A percentile compares a stretch with the other conserved stretches of the same genome.
These are phyloP conservation scores for Synanthedon andrenaeformis DNA, from an alignment of 2,888 invertebrate genomes.

Conservation along the genomic window DNA sequence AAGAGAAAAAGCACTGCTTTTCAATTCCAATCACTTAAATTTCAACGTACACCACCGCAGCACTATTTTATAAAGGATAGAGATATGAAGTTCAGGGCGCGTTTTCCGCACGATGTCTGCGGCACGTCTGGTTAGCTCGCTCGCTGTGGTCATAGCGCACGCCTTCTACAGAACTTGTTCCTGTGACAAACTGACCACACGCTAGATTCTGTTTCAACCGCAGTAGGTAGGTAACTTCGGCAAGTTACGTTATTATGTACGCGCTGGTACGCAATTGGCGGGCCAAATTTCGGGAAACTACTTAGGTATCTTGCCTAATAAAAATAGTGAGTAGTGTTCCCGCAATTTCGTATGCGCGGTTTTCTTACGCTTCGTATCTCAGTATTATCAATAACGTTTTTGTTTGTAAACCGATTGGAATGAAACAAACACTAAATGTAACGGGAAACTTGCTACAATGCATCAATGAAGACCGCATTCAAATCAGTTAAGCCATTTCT, in stretches of 20 bases:
- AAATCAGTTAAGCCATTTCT: too few relatives aligned
- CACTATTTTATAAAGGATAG: not conserved
- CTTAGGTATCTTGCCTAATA: too few relatives aligned
- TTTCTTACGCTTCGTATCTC: too few relatives aligned
- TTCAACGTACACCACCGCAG: not conserved
- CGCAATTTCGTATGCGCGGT: too few relatives aligned
- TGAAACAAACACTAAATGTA: too few relatives aligned
- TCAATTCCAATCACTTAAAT: not conserved
- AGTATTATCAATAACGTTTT: too few relatives aligned
- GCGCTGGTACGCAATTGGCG: too few relatives aligned
- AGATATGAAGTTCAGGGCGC: conserved; percentile 6
- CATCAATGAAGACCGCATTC: too few relatives aligned
- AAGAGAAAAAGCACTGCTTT: not conserved
- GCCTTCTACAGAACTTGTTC: conserved; percentile 12
- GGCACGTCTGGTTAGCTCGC: conserved; percentile 25
- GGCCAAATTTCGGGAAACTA: not conserved
- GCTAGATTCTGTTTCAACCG: conserved; percentile 1
- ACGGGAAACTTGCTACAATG: too few relatives aligned
- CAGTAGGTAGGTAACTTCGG: not conserved
- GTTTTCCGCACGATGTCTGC: conserved; percentile 42
- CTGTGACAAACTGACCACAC: conserved; percentile 5
- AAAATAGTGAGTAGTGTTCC: too few relatives aligned
- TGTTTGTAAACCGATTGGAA: too few relatives aligned
- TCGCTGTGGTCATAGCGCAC: conserved; percentile 21
- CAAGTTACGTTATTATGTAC: conserved; percentile 2